Evolutionary conservation across 2,888 invertebrate genomes (phyloP), one percentile per base, ranked within the genome.

Genomic region (Spodoptera picta): DNA sequence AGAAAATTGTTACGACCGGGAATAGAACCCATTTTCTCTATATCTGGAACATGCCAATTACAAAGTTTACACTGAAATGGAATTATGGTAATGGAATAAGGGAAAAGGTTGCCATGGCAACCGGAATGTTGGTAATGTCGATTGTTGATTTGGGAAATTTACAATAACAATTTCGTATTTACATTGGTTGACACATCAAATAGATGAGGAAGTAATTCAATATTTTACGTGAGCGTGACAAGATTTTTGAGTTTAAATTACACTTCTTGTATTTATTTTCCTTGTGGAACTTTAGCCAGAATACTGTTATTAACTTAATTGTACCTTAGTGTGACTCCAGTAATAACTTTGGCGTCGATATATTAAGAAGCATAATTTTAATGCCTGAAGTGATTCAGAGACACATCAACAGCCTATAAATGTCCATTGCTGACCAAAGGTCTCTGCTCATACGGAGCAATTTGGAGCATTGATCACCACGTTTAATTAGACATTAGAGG

Each of bases 41-140:
- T 66, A 75, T 59, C 62, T 68, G 64, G 65, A 73, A 78, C 77
- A 79, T 72, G 70, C 70, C 82, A 76, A 82, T 83, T 80, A 77
- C 77, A 42, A 74, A 80, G 79, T 81, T 82, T 75, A 70, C 78
- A 80, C 76, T 79, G 76, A 72, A 80, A 80, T 70, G 61, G 66
- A 79, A 80, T 81, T 77, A 78, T 73, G 74, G 69, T 77, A 79
- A 82, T 76, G 61, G 68, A 60, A 68, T 62, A 51, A 65, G 57
- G 59, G 42, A 52, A 62, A 55, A 55, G 50, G 72, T 68, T 62
- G 3, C 53, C 19, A 42, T 63, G 51, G 60, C 12, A 27, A 61
- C 55, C 10, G 6, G 23, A 24, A 19, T 11, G 57, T 7, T 36
- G 36, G 23, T 31, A 46, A 50, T 12, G 23, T 6, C 19, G 23